A percentile compares a stretch with the other conserved stretches of the same genome.
phyloP scores from a whole-genome alignment of 2,888 invertebrate species.

The Polydrusus pterygomalis region DNA sequence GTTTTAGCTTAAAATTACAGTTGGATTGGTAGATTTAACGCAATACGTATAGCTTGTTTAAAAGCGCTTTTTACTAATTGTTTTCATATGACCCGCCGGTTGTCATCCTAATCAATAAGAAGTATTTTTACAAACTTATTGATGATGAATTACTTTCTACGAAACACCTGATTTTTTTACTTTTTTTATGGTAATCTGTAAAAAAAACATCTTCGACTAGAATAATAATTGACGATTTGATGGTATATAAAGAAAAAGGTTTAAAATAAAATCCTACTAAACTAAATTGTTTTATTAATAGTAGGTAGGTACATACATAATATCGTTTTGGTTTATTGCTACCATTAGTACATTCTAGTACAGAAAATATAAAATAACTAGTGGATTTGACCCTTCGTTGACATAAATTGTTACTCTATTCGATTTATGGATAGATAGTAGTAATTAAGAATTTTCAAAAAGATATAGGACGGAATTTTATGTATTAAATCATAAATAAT shows the following conservation, averaged over 20 bases:
- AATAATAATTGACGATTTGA: neutral
- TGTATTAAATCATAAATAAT: too few species aligned
- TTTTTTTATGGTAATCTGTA: neutral
- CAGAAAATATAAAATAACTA: neutral
- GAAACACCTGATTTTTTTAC: neutral
- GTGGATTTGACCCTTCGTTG: neutral
- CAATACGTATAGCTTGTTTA: neutral
- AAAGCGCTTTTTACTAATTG: conserved; percentile 27
- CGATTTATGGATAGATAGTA: too few species aligned
- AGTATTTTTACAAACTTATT: conserved; percentile 28
- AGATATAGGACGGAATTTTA: too few species aligned
- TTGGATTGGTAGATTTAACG: neutral
- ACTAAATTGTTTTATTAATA: neutral
- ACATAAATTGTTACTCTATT: too few species aligned
- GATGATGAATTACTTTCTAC: conserved; percentile 4
- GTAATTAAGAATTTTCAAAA: too few species aligned
- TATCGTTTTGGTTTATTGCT: neutral
- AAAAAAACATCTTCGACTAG: too few species aligned
- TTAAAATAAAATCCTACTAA: neutral
- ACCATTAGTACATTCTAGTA: too few species aligned
- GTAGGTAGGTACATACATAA: too few species aligned
- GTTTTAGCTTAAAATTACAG: neutral
- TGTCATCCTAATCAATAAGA: conserved; percentile 47
- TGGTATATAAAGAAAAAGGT: neutral
- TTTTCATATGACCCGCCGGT: conserved; percentile 39